These are phyloP conservation scores for Chloroclysta siterata DNA, from an alignment of 2,888 invertebrate genomes.

Conservation along the genomic window DNA sequence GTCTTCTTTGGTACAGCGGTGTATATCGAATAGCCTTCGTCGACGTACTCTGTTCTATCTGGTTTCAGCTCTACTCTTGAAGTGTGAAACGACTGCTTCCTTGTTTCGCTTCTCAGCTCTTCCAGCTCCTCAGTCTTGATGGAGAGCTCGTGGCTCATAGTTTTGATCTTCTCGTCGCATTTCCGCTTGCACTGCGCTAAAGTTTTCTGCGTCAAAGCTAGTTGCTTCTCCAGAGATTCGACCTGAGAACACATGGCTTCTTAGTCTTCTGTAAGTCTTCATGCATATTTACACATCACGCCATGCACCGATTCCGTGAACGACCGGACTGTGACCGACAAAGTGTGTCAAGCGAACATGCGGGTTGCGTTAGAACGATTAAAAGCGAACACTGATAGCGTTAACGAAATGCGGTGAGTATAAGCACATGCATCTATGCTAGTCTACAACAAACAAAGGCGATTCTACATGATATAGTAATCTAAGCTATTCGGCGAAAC, in stretches of 20 bases:
- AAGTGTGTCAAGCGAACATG: slow-evolving; percentile 55
- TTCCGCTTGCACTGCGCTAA: slow-evolving; percentile 82
- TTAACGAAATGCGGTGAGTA: slow-evolving; percentile 47
- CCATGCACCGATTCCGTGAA: slow-evolving; percentile 66
- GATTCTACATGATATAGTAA: slow-evolving; percentile 10
- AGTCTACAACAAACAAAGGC: slow-evolving; percentile 28
- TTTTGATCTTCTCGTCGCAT: slow-evolving; percentile 83
- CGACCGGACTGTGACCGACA: slow-evolving; percentile 48
- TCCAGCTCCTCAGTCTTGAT: slow-evolving; percentile 82
- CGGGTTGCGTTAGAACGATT: slow-evolving; percentile 51
- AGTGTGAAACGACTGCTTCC: slow-evolving; percentile 75
- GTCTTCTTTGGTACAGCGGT: slow-evolving; percentile 79
- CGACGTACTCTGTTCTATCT: slow-evolving; percentile 77
- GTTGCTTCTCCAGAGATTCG: slow-evolving; percentile 85
- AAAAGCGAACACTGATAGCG: slow-evolving; percentile 55
- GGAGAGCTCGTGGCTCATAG: slow-evolving; percentile 85
- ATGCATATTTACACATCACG: slow-evolving; percentile 68
- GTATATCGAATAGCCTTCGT: slow-evolving; percentile 79
- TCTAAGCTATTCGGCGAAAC: slow-evolving; percentile 2
- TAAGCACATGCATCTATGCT: slow-evolving; percentile 49
- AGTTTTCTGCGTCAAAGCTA: slow-evolving; percentile 82
- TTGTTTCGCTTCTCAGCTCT: slow-evolving; percentile 75
- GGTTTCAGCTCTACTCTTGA: slow-evolving; percentile 76
- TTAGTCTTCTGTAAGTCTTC: slow-evolving; percentile 63
- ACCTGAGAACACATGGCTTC: slow-evolving; percentile 82